Base-by-base conservation (phyloP, 2,113 vertebrate species). In the Oryzias woworae region DNA sequence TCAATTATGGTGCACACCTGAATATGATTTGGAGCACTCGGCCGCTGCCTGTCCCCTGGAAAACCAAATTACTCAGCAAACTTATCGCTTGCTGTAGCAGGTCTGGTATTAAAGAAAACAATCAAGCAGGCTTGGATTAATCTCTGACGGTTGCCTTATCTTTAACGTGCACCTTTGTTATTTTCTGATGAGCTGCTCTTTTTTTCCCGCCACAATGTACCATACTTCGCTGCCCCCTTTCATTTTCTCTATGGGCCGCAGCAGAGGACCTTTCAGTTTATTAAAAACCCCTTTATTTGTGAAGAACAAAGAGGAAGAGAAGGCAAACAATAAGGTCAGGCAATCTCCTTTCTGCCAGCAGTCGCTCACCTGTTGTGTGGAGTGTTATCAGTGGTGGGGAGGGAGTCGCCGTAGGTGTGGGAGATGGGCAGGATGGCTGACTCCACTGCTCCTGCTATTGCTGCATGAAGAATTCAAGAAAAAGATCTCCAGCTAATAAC, bases 21-120 rank as follows among this genome's bases (percentile, higher is more conserved):
- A 97, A 98, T 97, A 97, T 96, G 97, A 97, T 97, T 97, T 95
- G 91, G 67, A 88, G 87, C 80, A 86, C 78, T 93, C 93, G 79
- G 85, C 81, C 88, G 49, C 78, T 80, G 74, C 64, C 75, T 63
- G 70, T 81, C 94, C 94, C 93, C 92, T 78, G 92, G 80, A 92
- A 98, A 98, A 95, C 94, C 95, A 98, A 98, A 98, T 98, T 98
- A 98, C 97, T 98, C 96, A 96, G 96, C 95, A 98, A 97, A 98
- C 96, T 98, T 98, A 98, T 98, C 97, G 92, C 97, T 95, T 94
- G 95, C 95, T 94, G 90, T 94, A 95, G 97, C 95, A 96, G 94
- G 94, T 94, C 94, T 94, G 94, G 96, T 98, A 98, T 98, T 98
- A 97, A 97, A 97, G 96, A 97, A 98, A 98, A 98, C 97, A 98